Percentiles rank a stretch among this genome's conserved stretches.
These are phyloP conservation scores for Anguilla japonica DNA, from an alignment of 2,113 vertebrate genomes.

Conservation along the genomic window DNA sequence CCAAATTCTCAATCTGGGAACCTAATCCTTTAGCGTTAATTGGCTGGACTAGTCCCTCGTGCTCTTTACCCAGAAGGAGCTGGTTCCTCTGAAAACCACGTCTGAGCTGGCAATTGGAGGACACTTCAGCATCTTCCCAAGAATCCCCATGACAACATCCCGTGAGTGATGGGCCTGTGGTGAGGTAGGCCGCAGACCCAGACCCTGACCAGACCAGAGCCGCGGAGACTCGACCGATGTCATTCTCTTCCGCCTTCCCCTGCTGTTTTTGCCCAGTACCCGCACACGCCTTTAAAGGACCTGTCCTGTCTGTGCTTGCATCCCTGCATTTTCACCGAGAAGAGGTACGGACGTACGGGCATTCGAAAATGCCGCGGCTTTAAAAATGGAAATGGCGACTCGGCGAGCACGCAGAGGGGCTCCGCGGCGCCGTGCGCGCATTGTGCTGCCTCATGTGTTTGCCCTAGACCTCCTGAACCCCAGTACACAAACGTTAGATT, in stretches of 20 bases:
- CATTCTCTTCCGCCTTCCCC: background rate
- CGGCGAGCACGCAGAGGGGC: background rate
- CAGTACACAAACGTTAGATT: slow-evolving; percentile 37
- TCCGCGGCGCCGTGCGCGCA: background rate
- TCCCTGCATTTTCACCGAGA: background rate
- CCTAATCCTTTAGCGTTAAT: background rate
- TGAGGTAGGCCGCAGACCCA: background rate
- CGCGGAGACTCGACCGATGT: background rate
- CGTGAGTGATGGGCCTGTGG: too few species aligned
- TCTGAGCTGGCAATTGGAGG: background rate
- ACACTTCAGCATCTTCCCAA: background rate
- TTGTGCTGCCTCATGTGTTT: background rate
- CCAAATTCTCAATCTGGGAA: background rate
- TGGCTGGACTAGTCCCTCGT: background rate
- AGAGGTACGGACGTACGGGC: background rate
- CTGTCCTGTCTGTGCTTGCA: background rate
- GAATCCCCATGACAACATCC: background rate
- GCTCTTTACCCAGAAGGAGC: background rate
- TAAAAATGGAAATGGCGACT: background rate
- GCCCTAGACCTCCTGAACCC: slow-evolving; percentile 19
- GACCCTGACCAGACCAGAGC: background rate
- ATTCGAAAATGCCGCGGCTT: background rate
- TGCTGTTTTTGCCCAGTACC: background rate
- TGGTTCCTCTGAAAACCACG: background rate
- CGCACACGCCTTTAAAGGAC: background rate